These are phyloP conservation scores for Cryptoprocta ferox DNA, from an alignment of 2,797 vertebrate species.

Conservation along the genomic window DNA sequence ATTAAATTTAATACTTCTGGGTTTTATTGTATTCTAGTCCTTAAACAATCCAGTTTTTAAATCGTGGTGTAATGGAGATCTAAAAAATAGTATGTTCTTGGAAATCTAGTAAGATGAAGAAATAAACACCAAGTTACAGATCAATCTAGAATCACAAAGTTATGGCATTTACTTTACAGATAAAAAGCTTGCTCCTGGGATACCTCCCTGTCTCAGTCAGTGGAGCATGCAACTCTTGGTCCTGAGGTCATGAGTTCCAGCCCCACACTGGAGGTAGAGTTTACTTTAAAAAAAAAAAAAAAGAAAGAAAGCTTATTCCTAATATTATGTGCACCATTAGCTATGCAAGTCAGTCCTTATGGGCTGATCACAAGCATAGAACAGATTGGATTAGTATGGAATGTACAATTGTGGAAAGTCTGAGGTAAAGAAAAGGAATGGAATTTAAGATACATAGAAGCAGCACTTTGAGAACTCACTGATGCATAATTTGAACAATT, in stretches of 20 bases:
- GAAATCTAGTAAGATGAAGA: background rate
- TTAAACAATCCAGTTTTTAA: conserved; percentile 10
- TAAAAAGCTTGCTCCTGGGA: background rate
- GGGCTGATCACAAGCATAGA: background rate
- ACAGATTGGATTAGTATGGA: background rate
- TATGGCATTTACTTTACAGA: background rate
- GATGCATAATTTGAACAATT: background rate
- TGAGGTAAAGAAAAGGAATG: background rate
- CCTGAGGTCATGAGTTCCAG: background rate
- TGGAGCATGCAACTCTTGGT: background rate
- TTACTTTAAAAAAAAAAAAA: background rate
- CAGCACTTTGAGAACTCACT: background rate
- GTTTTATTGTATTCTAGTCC: background rate
- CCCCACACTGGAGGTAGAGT: background rate
- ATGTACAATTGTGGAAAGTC: background rate
- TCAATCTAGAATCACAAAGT: background rate
- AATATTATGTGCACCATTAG: background rate
- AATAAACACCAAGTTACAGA: background rate
- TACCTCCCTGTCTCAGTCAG: background rate
- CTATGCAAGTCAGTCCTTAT: background rate
- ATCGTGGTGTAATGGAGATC: background rate
- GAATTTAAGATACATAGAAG: background rate
- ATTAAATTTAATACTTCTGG: background rate
- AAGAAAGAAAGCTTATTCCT: background rate
- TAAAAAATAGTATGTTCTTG: background rate